phyloP scores from a whole-genome alignment of 2,888 invertebrate species.

The Carpatolechia fugitivella region DNA sequence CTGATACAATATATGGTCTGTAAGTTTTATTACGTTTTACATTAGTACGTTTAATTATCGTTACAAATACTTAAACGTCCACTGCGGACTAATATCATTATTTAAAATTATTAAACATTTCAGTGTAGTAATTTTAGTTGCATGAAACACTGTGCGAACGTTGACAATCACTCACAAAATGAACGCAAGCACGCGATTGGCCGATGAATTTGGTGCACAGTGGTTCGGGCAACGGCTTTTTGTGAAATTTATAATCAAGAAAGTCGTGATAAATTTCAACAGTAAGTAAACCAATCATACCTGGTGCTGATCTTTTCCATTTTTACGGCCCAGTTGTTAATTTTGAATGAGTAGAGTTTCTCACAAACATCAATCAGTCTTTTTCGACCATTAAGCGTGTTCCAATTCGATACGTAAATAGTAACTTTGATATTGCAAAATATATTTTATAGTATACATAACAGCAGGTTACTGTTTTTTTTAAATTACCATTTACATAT shows the following conservation, averaged over 20 bases:
- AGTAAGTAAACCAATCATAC: no score
- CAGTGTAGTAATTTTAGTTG: background rate
- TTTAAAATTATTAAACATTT: slow-evolving; percentile 63
- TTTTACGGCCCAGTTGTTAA: no score
- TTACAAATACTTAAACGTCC: slow-evolving; percentile 58
- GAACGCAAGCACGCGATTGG: background rate
- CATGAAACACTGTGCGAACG: background rate
- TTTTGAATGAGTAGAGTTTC: background rate
- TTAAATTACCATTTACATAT: slow-evolving; percentile 1
- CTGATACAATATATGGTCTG: slow-evolving; percentile 57
- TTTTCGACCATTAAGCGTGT: slow-evolving; percentile 57
- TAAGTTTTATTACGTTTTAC: slow-evolving; percentile 30
- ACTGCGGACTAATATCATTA: slow-evolving; percentile 52
- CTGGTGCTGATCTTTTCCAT: background rate
- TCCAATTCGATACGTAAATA: slow-evolving; percentile 25
- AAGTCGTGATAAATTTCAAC: no score
- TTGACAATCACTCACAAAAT: background rate
- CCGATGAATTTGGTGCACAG: background rate
- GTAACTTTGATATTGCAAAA: slow-evolving; percentile 15
- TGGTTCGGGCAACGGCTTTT: background rate
- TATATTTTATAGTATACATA: background rate
- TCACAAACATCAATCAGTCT: slow-evolving; percentile 43
- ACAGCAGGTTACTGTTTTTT: background rate
- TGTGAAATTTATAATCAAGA: no score
- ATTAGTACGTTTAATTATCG: slow-evolving; percentile 54